Evolutionary conservation across 1,140 invertebrate species (phyloP), one percentile per base, ranked within the genome.

Genomic region (Drosophila kohkoa): DNA sequence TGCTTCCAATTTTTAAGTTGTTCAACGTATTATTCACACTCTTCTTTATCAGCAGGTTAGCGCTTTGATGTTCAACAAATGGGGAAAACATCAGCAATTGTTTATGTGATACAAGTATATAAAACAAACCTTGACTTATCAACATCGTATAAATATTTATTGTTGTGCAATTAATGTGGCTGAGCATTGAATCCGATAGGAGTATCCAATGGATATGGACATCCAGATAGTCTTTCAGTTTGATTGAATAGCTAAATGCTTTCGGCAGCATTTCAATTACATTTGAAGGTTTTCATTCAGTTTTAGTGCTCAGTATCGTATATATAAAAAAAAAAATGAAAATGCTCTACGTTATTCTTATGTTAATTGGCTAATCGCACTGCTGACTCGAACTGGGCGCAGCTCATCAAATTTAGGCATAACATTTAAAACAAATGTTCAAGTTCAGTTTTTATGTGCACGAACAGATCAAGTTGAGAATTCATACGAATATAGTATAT

Each of bases 351-450:
- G 46, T 32, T 74, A 74, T 87, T 87, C 68, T 62, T 48, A 82
- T 88, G 83, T 71, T 75, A 82, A 87, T 79, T 70, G 52, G 51
- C 32, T 57, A 54, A 54, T 13, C 51, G n/a, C n/a, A 32, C n/a
- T n/a, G 3, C 3, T 41, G 7, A 8, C 20, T 41, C 45, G 28
- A 25, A 45, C 49, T 55, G 16, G 70, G 63, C 43, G 52, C 62
- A 81, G 78, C 62, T 75, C 54, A 63, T 63, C 78, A 62, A 75
- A 45, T 46, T 38, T 20, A 57, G 48, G 46, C 69, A 57, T 62
- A 5, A 57, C 63, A 54, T 75, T 52, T 72, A 20, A 52, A 67
- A 38, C 32, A 65, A 72, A 72, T 48, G 35, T 38, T 73, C 6
- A 43, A 46, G 28, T 46, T 60, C 16, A 73, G 5, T 35, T 69